Evolutionary conservation across 2,113 vertebrate species (phyloP), one percentile per base, ranked within the genome.

Genomic region (Tyto alba): DNA sequence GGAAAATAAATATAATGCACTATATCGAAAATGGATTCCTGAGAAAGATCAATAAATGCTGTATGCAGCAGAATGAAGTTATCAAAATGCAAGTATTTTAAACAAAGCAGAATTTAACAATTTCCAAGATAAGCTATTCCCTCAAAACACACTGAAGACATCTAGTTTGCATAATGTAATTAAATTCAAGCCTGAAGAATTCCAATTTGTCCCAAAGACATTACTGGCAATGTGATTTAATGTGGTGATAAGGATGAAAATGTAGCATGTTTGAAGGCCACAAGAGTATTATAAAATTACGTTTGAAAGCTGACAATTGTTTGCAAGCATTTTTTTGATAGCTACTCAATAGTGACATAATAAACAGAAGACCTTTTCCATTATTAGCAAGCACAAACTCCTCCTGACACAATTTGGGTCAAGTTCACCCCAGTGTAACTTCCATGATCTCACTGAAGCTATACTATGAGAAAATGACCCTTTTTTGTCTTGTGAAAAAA

Each of bases 151-250:
- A 90, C 74, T 88, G 93, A 96, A 96, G 96, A 96, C 55, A 90
- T 95, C 93, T 97, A 89, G 96, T 98, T 98, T 98, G 97, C 91
- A 97, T 98, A 97, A 97, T 94, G 91, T 98, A 98, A 98, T 98
- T 98, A 98, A 98, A 98, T 92, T 97, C 89, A 97, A 98, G 91
- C 90, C 89, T 95, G 94, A 98, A 97, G 97, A 97, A 97, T 98
- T 97, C 82, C 97, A 95, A 95, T 97, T 91, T 18, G 26, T 97
- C 96, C 88, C 90, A 85, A 95, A 97, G 96, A 98, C 90, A 72
- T 97, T 97, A 97, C 91, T 97, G 96, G 84, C 94, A 97, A 88
- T 80, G 82, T 91, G 96, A 96, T 98, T 96, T 97, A 97, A 92
- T 85, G 83, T 90, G 85, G 64, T 92, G 90, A 95, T 96, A 98